Base-by-base conservation (phyloP, 1,140 invertebrate species). In the Phortica variegata region DNA sequence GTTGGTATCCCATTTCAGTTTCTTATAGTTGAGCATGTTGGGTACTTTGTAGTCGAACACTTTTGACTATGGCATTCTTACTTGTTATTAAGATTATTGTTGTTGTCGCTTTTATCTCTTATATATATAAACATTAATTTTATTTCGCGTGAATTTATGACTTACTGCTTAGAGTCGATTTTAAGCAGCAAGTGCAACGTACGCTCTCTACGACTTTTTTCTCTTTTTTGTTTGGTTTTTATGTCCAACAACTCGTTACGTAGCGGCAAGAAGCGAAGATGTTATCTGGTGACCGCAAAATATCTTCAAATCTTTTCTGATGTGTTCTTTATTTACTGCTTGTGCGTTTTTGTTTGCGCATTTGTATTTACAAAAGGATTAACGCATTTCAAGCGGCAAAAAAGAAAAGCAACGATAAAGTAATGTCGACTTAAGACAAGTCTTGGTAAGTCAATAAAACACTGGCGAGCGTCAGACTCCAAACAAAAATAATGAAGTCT, bases 61-160 rank as follows among this genome's bases (percentile, higher is more conserved):
- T 13, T 34, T 9, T n/a, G 6, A 34, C 32, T 34, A n/a, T n/a
- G 13, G 32, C 32, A 15, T 4, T 4, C 4, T 13, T 34, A 4
- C 8, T 13, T n/a, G 4, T 34, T 6, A 4, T 34, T 34, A 4
- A 8, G n/a, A n/a, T n/a, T n/a, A n/a, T n/a, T n/a, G n/a, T n/a
- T n/a, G n/a, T n/a, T n/a, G n/a, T 3, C 36, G 13, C 17, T 19
- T 38, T 19, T 38, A 17, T 10, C 17, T 38, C 18, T 38, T 38
- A n/a, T 19, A 5, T 38, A 3, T 38, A 38, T 38, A 43, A 42
- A 37, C 63, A 63, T 68, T 63, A 62, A 66, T 66, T 62, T 62
- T 66, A 54, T 68, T 68, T 63, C 58, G 60, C 65, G 60, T 68
- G 56, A 68, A 68, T 69, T 69, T 68, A 68, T 68, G 61, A 65